Evolutionary conservation across 2,113 vertebrate species (phyloP).

Genomic region (Mionectes macconnelli): DNA sequence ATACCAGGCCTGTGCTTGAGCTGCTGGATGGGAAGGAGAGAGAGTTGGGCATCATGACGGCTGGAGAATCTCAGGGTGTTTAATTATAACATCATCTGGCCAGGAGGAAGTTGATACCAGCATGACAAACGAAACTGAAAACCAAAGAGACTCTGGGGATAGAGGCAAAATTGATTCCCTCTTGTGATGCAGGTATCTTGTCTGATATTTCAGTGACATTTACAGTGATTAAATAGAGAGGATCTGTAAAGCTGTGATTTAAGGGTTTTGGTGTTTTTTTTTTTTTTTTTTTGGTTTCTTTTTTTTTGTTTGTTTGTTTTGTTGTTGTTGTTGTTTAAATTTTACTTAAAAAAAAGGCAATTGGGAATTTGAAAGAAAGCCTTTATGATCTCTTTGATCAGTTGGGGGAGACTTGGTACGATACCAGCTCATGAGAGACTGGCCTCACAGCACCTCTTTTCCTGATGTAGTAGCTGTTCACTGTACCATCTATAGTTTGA

Average conservation of each 20-base stretch:
- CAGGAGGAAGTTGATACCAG: neutral
- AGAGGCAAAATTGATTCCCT: neutral
- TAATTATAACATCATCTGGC: neutral
- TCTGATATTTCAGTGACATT: conserved; percentile 38
- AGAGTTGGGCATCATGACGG: neutral
- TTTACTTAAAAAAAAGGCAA: neutral
- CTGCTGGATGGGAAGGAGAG: neutral
- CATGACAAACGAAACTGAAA: neutral
- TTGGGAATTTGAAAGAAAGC: neutral
- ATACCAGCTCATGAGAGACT: neutral
- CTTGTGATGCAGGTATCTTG: neutral
- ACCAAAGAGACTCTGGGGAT: neutral
- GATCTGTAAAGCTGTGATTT: neutral
- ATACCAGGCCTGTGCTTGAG: neutral
- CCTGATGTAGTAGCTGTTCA: neutral
- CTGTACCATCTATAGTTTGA: neutral
- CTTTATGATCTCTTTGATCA: neutral
- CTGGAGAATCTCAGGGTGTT: neutral
- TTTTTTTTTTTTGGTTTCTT: too few relatives aligned
- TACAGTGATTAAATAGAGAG: conserved; percentile 4
- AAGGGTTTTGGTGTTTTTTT: too few relatives aligned
- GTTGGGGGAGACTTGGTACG: neutral
- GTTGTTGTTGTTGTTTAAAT: neutral
- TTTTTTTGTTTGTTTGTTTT: too few relatives aligned
- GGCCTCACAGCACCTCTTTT: neutral